Percentiles rank a stretch among this genome's conserved stretches.
phyloP scores from a whole-genome alignment of 2,797 vertebrate genomes.

The Leptodactylus fallax region DNA sequence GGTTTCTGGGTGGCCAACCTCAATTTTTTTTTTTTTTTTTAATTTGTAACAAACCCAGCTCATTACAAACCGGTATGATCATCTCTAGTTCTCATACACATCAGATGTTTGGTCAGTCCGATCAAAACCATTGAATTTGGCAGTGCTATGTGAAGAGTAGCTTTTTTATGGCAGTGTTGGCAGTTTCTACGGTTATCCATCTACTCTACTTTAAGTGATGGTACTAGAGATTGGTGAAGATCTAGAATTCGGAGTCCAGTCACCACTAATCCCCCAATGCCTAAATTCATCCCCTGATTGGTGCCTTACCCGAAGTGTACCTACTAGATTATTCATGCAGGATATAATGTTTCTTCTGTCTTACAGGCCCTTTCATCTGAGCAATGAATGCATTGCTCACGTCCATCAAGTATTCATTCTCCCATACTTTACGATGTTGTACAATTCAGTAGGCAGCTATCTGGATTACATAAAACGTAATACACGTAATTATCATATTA shows the following conservation, averaged over 20 bases:
- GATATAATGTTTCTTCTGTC: not conserved
- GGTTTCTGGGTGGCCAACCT: no score
- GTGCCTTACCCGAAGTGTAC: no score
- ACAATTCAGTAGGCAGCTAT: not conserved
- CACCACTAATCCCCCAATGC: conserved; percentile 34
- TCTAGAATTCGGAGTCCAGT: not conserved
- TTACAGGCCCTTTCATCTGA: not conserved
- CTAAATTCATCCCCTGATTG: conserved; percentile 20
- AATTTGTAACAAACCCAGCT: no score
- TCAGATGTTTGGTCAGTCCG: no score
- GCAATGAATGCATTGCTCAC: conserved; percentile 33
- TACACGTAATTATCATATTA: conserved; percentile 1
- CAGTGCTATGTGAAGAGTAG: no score
- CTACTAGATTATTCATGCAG: conserved; percentile 45
- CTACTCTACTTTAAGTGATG: no score
- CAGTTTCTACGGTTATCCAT: no score
- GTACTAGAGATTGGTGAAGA: not conserved
- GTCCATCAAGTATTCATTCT: not conserved
- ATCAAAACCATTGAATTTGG: no score
- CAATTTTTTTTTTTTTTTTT: no score
- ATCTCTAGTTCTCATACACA: no score
- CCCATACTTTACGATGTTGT: not conserved
- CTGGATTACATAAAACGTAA: not conserved
- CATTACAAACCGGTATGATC: no score
- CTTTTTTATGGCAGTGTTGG: no score